These are phyloP conservation scores for Oryzias sinensis DNA, from an alignment of 2,797 vertebrate genomes.

Conservation along the genomic window DNA sequence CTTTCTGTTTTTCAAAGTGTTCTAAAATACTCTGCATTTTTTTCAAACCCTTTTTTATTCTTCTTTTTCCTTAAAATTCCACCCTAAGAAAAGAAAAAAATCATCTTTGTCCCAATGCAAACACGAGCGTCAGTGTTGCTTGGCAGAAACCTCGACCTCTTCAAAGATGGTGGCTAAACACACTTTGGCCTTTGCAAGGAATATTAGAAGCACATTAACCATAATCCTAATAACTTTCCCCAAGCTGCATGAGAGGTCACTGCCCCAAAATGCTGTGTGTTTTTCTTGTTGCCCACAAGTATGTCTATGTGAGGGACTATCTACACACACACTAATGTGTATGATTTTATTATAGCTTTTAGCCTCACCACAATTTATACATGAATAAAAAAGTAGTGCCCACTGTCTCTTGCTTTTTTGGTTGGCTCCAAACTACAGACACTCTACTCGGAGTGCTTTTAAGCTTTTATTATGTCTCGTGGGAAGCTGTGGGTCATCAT, in stretches of 20 bases:
- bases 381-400: conserved; percentile 55
- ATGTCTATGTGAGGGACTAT: conserved; percentile 85
- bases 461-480: conserved; percentile 18
- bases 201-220: conserved; percentile 73
- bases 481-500: conserved; percentile 12
- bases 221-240: conserved; percentile 93
- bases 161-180: conserved; percentile 65
- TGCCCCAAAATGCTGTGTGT: conserved; percentile 83
- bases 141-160: conserved; percentile 55
- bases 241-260: conserved; percentile 86
- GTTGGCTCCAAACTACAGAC: conserved; percentile 8
- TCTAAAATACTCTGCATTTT: conserved; percentile 30
- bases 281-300: conserved; percentile 86
- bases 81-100: no score
- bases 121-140: conserved; percentile 57
- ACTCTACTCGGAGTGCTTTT: conserved; percentile 10
- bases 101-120: conserved; percentile 24
- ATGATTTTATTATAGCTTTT: conserved; percentile 84
- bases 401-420: conserved; percentile 59
- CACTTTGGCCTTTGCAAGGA: conserved; percentile 43
- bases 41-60: conserved; percentile 25
- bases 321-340: conserved; percentile 77
- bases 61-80: not conserved
- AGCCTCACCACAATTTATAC: conserved; percentile 76
- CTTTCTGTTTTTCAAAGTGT: conserved; percentile 43